Evolutionary conservation across 2,113 vertebrate genomes (phyloP).

Genomic region (Lutjanus erythropterus): DNA sequence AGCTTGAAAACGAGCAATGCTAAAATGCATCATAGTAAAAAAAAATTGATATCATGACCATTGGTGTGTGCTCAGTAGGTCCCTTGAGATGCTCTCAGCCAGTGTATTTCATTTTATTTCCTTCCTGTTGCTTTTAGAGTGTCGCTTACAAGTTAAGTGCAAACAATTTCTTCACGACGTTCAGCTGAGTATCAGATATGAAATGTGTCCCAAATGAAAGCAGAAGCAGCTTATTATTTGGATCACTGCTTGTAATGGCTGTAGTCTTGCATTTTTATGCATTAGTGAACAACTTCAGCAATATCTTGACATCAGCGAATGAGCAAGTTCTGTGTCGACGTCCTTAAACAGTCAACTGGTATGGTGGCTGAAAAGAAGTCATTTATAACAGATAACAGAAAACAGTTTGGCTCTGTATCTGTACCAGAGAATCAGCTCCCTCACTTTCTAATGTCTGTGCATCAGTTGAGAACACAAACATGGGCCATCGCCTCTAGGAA

Average conservation of each 20-base stretch:
- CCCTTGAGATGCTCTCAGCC: conserved; percentile 46
- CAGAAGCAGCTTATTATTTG: conserved; percentile 59
- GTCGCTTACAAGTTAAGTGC: conserved; percentile 61
- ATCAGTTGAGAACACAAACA: conserved; percentile 58
- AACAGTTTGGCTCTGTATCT: conserved; percentile 4
- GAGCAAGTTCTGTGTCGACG: background rate
- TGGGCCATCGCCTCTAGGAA: conserved; percentile 54
- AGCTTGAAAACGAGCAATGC: background rate
- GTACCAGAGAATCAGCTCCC: conserved; percentile 16
- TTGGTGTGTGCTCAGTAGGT: conserved; percentile 38
- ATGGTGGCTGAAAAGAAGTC: conserved; percentile 24
- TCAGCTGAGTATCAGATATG: conserved; percentile 51
- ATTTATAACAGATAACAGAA: conserved; percentile 46
- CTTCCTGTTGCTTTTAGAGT: conserved; percentile 56
- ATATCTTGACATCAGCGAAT: conserved; percentile 25
- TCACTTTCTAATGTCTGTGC: conserved; percentile 44
- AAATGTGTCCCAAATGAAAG: conserved; percentile 58
- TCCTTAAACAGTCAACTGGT: conserved; percentile 27
- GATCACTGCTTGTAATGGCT: conserved; percentile 57
- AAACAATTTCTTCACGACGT: conserved; percentile 54
- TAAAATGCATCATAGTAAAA: conserved; percentile 37
- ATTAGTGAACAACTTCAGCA: conserved; percentile 50
- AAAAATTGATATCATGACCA: conserved; percentile 33
- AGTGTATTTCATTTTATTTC: conserved; percentile 49
- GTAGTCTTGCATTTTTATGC: conserved; percentile 46